These are phyloP conservation scores for Diarsia mendica DNA, from an alignment of 2,888 invertebrate genomes.

Conservation along the genomic window DNA sequence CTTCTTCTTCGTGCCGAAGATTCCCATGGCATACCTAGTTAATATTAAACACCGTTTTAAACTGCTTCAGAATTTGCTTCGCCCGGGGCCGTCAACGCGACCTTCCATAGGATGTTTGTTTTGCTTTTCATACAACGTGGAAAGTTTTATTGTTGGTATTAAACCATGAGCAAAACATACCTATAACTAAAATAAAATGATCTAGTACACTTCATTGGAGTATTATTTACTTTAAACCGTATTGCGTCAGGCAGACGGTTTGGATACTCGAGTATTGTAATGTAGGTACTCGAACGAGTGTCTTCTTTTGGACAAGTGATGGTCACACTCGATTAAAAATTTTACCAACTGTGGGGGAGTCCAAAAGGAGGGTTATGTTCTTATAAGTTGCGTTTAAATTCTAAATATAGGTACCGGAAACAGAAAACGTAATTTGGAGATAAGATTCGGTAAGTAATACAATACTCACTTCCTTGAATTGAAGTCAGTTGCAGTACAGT, in stretches of 20 bases:
- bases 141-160: slow-evolving; percentile 3
- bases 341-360: neutral
- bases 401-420: neutral
- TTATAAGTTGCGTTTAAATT: neutral
- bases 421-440: neutral
- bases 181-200: slow-evolving; percentile 25
- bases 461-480: neutral
- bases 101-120: neutral
- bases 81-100: neutral
- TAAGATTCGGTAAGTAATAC: neutral
- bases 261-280: slow-evolving; percentile 11
- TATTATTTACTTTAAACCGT: slow-evolving; percentile 24
- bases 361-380: neutral
- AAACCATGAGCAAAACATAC: slow-evolving; percentile 27
- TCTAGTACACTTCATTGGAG: slow-evolving; percentile 28
- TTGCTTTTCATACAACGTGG: slow-evolving; percentile 20
- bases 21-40: too few species aligned
- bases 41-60: neutral
- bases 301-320: neutral
- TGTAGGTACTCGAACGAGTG: slow-evolving; percentile 4
- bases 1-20: too few species aligned
- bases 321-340: neutral
- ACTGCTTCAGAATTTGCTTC: neutral
- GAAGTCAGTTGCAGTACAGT: too few species aligned
- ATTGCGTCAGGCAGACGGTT: slow-evolving; percentile 39